Evolutionary conservation across 2,113 vertebrate genomes (phyloP), one percentile per base, ranked within the genome.

Genomic region (Hiodon tergisus): DNA sequence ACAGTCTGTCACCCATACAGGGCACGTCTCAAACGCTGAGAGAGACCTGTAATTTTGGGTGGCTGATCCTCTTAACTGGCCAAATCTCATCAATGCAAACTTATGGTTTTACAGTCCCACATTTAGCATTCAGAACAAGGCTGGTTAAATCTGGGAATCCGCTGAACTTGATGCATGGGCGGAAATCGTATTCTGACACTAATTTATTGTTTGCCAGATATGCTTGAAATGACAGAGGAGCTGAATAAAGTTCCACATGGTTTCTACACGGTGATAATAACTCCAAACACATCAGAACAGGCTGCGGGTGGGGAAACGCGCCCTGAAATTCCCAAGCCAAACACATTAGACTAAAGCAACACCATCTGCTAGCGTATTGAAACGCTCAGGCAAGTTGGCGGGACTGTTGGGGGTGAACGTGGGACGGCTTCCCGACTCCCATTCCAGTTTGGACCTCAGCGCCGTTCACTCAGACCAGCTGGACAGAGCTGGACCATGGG

Each of bases 391-490:
- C 68, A 53, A 17, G 58, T 73, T 66, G 61, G 72, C 62, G 65
- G 70, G 66, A 11, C 72, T 66, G 50, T 63, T 59, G 60, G 71
- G 68, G n/a, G 7, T 51, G 14, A 14, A 62, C 67, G 46, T 51
- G 51, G 54, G 10, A 50, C 58, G 48, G 67, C 16, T 62, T 70
- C 31, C 67, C 67, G 51, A 58, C 17, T 62, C 50, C 11, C 46
- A n/a, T 48, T 67, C 48, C 67, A 60, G 58, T 47, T 65, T 76
- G 68, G 68, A 70, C 50, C 13, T 3, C 13, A 52, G 57, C 31
- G 16, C 8, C 52, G 16, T 71, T 68, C 51, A 51, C 68, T 69
- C 75, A 2, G 59, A 76, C 75, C 67, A 71, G 74, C 74, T 76
- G 74, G 74, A 50, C 55, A 59, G 46, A 72, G 55, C 31, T 47